A percentile compares a stretch with the other conserved stretches of the same genome.
Evolutionary conservation across 2,888 invertebrate genomes (phyloP).

Genomic region (Heliconius sara): DNA sequence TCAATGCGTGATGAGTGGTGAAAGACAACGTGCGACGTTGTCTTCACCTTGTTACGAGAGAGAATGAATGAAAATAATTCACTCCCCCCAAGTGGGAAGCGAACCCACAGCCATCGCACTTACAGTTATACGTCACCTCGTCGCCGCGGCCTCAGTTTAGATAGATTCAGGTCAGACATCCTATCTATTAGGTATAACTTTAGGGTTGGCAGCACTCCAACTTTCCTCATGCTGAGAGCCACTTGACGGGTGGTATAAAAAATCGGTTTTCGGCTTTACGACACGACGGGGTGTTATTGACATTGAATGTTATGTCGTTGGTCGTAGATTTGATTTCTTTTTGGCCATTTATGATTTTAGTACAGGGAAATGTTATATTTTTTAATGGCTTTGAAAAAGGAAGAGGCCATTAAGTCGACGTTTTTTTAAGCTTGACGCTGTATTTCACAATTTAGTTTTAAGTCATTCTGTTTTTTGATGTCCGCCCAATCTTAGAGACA

Average conservation of each 20-base stretch:
- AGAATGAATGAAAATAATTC: background rate
- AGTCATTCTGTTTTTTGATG: background rate
- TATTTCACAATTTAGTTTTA: background rate
- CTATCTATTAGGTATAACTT: slow-evolving; percentile 16
- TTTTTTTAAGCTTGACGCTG: background rate
- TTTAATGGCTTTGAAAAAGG: background rate
- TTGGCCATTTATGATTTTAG: background rate
- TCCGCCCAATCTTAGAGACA: too few species aligned
- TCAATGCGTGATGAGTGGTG: background rate
- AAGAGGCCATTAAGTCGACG: background rate
- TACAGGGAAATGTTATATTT: background rate
- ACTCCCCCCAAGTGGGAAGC: background rate
- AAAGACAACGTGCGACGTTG: background rate
- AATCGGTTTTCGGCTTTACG: background rate
- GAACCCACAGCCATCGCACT: background rate
- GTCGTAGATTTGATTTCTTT: background rate
- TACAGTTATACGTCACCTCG: background rate
- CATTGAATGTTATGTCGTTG: background rate
- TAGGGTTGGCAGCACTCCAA: slow-evolving; percentile 26
- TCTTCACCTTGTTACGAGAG: background rate
- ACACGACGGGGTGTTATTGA: background rate
- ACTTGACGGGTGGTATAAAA: slow-evolving; percentile 15
- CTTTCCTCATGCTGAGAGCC: background rate
- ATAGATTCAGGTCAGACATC: slow-evolving; percentile 28
- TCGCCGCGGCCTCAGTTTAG: background rate